Conservation (phyloP, 92 coral and sea anemone genomes). For the Epizoanthus rinbou region DNA sequence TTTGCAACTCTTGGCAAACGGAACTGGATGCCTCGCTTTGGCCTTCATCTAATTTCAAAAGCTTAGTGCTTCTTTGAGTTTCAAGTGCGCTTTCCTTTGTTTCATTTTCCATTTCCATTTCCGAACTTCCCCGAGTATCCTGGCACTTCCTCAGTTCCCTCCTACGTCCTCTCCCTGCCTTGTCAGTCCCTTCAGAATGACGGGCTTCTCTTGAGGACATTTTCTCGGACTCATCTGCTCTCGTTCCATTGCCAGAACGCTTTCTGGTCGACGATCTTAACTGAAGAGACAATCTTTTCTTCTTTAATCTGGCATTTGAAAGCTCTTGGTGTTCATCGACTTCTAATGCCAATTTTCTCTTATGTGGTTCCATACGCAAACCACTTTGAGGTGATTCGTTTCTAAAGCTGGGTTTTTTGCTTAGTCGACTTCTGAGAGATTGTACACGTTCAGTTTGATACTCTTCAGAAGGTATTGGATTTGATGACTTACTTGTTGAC, state of each 20-base stretch:
- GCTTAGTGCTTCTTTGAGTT: neutral
- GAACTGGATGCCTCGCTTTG: neutral
- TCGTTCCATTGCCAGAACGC: neutral
- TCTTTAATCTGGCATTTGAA: slow-evolving; percentile 14
- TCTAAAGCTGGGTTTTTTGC: neutral
- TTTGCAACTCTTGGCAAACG: neutral
- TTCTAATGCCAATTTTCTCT: neutral
- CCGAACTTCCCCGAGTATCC: neutral
- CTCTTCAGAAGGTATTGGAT: neutral
- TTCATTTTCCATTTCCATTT: neutral
- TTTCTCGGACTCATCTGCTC: neutral
- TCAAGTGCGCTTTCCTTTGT: too few species aligned
- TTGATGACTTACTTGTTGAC: neutral
- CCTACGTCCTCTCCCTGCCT: neutral
- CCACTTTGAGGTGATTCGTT: neutral
- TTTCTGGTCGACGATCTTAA: slow-evolving; percentile 9
- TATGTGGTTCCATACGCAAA: neutral
- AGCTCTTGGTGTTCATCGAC: slow-evolving; percentile 5
- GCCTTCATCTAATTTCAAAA: neutral
- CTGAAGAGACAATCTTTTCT: slow-evolving; percentile 34
- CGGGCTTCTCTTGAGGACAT: slow-evolving; percentile 10
- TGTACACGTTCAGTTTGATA: neutral
- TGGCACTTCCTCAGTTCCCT: slow-evolving; percentile 4
- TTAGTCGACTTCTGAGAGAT: neutral
- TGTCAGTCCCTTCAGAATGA: slow-evolving; percentile 1